Base-by-base conservation (phyloP, 2,888 invertebrate genomes). In the Ectobius pallidus region DNA sequence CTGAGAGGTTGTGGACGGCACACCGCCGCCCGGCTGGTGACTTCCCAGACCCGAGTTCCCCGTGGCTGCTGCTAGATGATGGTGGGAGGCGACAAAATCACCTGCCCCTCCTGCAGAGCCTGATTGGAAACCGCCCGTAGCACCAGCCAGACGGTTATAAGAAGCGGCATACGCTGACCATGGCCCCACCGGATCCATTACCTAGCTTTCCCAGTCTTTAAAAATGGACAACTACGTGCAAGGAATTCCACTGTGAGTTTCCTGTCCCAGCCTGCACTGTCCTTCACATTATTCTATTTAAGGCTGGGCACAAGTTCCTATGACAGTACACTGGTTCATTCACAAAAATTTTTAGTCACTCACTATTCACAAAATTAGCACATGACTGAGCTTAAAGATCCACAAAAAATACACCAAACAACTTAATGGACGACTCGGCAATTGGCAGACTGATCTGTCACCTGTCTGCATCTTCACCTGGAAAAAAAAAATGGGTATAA, bases 111-210 rank as follows among this genome's bases (percentile, higher is more conserved):
- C 88, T 75, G 88, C 86, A 34, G 82, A 82, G 42, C 80, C 81
- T 39, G 82, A 77, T 70, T 76, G 76, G 77, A 89, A 87, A 82
- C 90, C 88, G 83, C 88, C 86, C 81, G 89, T 86, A 82, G 91
- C 85, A 82, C 90, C 87, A 78, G 91, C 88, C 84, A 94, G 86
- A 80, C 94, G 91, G 86, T 93, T 93, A 87, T 94, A 94, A 79
- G 92, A 91, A 55, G 74, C 71, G 62, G 79, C 78, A 84, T 92
- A 92, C 82, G 90, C 90, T 82, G 91, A 90, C 94, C 94, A 94
- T 86, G 94, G 93, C 86, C 92, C 93, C 84, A 92, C 92, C 83
- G 94, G 94, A 91, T 94, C 94, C 94, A 94, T 94, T 86, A 86
- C 86, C 86, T 75, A 62, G 46, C 52, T 70, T 65, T 67, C 70